phyloP scores from a whole-genome alignment of 2,113 vertebrate species.

The Austrofundulus limnaeus region DNA sequence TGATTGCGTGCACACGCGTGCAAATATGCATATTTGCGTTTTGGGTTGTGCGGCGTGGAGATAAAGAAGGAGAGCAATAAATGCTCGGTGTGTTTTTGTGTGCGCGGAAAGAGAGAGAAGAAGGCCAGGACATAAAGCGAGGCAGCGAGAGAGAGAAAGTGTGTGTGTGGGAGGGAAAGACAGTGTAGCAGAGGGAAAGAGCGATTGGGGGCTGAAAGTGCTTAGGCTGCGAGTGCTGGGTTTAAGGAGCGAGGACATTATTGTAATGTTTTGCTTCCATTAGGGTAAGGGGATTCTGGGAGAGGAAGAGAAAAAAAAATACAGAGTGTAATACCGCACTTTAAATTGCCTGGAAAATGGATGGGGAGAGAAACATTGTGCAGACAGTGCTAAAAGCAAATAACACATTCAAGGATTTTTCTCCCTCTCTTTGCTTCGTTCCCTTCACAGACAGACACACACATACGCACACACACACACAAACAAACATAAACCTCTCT shows the following conservation, averaged over 20 bases:
- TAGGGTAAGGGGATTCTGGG: constrained; percentile 77
- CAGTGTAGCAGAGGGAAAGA: constrained; percentile 60
- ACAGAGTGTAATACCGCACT: constrained; percentile 80
- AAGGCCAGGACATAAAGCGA: constrained; percentile 52
- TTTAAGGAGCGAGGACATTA: constrained; percentile 80
- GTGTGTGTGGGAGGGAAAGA: constrained; percentile 64
- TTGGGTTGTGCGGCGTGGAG: constrained; percentile 44
- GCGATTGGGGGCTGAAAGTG: constrained; percentile 76
- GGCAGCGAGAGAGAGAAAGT: constrained; percentile 28
- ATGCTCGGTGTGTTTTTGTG: constrained; percentile 25
- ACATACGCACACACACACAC: background rate
- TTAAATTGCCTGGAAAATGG: constrained; percentile 85
- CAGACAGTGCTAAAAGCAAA: constrained; percentile 84
- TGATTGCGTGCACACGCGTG: constrained; percentile 15
- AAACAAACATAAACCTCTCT: constrained; percentile 24
- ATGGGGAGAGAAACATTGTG: constrained; percentile 78
- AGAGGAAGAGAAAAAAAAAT: constrained; percentile 69
- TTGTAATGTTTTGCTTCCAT: constrained; percentile 85
- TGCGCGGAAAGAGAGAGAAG: constrained; percentile 26
- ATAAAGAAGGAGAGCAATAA: constrained; percentile 57
- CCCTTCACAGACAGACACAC: constrained; percentile 10
- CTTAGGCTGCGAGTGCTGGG: constrained; percentile 77
- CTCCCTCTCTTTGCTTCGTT: constrained; percentile 46
- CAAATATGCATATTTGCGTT: constrained; percentile 37
- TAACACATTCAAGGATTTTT: constrained; percentile 79